Evolutionary conservation across 2,888 invertebrate species (phyloP), one percentile per base, ranked within the genome.

Genomic region (Criorhina ranunculi): DNA sequence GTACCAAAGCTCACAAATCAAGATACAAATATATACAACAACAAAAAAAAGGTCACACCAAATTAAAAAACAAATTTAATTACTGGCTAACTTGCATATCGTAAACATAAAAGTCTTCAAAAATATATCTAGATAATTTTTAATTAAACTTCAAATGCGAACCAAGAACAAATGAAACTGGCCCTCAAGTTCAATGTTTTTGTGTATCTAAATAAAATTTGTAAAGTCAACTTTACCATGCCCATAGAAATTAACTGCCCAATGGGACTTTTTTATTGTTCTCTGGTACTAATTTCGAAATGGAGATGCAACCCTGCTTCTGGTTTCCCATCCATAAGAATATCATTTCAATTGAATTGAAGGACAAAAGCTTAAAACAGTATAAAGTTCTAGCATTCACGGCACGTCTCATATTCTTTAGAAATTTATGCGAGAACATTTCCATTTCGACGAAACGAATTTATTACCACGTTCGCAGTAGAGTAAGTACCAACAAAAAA

Each of bases 381-480:
- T 17, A n/a, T n/a, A n/a, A 53, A 64, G 12, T n/a, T 11, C 60
- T 46, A 31, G 53, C 51, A 78, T 83, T 72, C 78, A 60, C 19
- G 49, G 72, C 78, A 83, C 82, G 82, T 83, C 62, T 62, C 55
- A 72, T 78, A 78, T 67, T 78, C 72, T 78, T 83, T 44, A 62
- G 29, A 78, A 73, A 83, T 83, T 83, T 78, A 83, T 78, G 83
- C 67, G 83, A 83, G 77, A 78, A 67, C 72, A 83, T 73, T 78
- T 83, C 67, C 60, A 83, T 83, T 83, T 67, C 72, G 44, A 67
- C 62, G 67, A 78, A 73, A 78, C 67, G 46, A 78, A 78, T 83
- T 78, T 83, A 78, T 78, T 67, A 55, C 72, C 67, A 82, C 59
- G 51, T 77, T 76, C 55, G 46, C 46, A 59, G 35, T 62, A 11